Evolutionary conservation across 2,113 vertebrate genomes (phyloP).

Genomic region (Lutjanus erythropterus): DNA sequence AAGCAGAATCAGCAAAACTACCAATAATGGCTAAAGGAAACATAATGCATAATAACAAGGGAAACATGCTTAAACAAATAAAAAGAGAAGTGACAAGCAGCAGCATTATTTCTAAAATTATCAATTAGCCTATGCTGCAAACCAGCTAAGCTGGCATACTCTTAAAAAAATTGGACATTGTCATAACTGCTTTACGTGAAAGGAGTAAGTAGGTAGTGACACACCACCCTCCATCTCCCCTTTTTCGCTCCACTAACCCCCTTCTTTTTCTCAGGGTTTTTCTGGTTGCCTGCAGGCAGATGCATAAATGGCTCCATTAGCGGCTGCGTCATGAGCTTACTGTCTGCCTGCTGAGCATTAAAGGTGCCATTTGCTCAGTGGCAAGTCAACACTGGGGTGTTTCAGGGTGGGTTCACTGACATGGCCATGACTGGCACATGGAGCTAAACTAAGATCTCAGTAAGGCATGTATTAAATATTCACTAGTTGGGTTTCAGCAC

Average conservation of each 20-base stretch:
- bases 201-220: background rate
- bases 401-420: background rate
- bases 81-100: background rate
- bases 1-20: background rate
- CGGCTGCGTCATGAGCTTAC: constrained; percentile 40
- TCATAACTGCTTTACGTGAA: background rate
- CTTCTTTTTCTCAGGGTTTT: constrained; percentile 15
- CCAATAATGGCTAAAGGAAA: background rate
- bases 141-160: background rate
- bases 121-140: background rate
- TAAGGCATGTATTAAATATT: background rate
- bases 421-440: constrained; percentile 12
- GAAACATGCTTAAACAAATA: background rate
- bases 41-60: constrained; percentile 8
- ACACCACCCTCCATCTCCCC: background rate
- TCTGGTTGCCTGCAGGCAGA: constrained; percentile 24
- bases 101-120: constrained; percentile 12
- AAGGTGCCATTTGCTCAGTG: constrained; percentile 42
- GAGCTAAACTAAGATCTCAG: constrained; percentile 5
- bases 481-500: background rate
- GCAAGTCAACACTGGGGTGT: constrained; percentile 5
- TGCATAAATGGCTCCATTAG: constrained; percentile 58
- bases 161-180: background rate
- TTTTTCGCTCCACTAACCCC: background rate
- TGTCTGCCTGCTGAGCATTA: constrained; percentile 18